Percentiles rank a stretch among this genome's conserved stretches.
These are phyloP conservation scores for Lasioglossum marginatum DNA, from an alignment of 2,888 invertebrate species.

Conservation along the genomic window DNA sequence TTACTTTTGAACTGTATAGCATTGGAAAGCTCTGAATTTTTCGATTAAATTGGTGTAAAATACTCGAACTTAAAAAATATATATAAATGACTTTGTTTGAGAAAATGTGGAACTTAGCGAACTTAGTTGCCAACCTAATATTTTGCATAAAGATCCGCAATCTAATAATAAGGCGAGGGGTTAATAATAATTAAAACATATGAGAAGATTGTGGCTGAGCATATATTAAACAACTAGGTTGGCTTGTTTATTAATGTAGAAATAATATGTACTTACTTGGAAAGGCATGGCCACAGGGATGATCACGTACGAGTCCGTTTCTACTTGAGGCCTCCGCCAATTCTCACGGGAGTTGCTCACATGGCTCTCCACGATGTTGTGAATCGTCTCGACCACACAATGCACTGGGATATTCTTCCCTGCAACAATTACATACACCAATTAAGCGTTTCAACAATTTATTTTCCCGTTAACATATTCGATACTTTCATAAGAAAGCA, in stretches of 20 bases:
- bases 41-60: no score
- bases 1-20: no score
- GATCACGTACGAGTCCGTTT: conserved; percentile 98
- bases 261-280: conserved; percentile 81
- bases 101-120: no score
- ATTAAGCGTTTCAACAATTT: background rate
- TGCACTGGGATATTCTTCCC: conserved; percentile 96
- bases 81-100: no score
- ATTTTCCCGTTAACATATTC: background rate
- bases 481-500: no score
- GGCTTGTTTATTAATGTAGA: background rate
- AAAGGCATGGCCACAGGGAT: conserved; percentile 96
- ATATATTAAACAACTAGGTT: background rate
- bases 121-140: no score
- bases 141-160: no score
- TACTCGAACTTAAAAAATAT: no score
- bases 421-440: conserved; percentile 80
- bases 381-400: conserved; percentile 96
- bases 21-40: no score
- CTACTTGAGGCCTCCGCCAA: conserved; percentile 91
- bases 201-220: background rate
- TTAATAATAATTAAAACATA: no score
- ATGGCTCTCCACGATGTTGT: conserved; percentile 87
- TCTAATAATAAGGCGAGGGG: no score
- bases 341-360: conserved; percentile 87